Evolutionary conservation across 2,113 vertebrate species (phyloP).

Genomic region (Aegithalos caudatus): DNA sequence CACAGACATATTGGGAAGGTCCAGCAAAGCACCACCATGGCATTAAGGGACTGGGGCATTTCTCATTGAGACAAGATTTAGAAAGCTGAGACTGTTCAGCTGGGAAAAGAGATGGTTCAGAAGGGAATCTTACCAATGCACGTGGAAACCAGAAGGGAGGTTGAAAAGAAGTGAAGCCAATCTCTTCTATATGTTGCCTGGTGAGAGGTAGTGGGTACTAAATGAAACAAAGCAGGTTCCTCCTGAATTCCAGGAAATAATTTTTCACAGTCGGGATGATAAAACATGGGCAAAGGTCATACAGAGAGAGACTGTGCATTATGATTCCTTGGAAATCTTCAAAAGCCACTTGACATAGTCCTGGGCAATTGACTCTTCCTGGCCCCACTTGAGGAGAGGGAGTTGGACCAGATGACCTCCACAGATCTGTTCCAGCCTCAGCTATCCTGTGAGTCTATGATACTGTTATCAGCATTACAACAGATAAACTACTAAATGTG

Average conservation of each 20-base stretch:
- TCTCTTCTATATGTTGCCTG: background rate
- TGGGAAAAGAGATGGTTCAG: background rate
- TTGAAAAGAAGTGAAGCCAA: background rate
- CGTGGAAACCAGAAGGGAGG: background rate
- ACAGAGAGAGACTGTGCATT: background rate
- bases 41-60: no score
- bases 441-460: background rate
- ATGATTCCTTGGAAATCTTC: background rate
- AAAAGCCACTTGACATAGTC: background rate
- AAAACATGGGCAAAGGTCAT: background rate
- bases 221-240: background rate
- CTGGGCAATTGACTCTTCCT: background rate
- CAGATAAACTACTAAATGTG: background rate
- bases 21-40: background rate
- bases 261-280: background rate
- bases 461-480: background rate
- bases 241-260: background rate
- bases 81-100: background rate
- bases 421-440: background rate
- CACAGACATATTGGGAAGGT: accelerated
- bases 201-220: background rate
- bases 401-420: background rate
- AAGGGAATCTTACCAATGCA: background rate
- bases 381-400: background rate
- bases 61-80: background rate